These are phyloP conservation scores for Mamestra brassicae DNA, from an alignment of 2,888 invertebrate species.

Conservation along the genomic window DNA sequence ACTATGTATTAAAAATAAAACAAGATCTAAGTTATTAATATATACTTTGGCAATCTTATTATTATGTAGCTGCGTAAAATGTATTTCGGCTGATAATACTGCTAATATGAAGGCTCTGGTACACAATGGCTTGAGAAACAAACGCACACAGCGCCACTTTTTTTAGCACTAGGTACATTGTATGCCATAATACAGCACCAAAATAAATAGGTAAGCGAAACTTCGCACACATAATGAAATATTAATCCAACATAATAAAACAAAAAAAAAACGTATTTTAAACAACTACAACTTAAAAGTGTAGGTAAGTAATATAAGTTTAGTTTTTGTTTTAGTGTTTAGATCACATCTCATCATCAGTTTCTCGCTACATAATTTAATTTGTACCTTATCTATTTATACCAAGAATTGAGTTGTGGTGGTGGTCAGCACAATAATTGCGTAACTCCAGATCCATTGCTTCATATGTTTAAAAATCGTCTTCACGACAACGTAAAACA, in stretches of 20 bases:
- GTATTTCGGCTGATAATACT: conserved; percentile 55
- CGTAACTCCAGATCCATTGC: no score
- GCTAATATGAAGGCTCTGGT: conserved; percentile 26
- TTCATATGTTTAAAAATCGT: no score
- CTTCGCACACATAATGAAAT: no score
- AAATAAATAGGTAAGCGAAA: no score
- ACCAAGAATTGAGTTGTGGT: not conserved
- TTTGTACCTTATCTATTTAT: not conserved
- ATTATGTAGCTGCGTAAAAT: conserved; percentile 33
- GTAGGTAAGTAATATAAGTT: no score
- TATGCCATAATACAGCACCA: not conserved
- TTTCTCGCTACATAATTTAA: not conserved
- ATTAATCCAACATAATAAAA: no score
- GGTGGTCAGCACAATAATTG: no score
- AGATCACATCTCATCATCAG: no score
- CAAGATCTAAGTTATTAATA: conserved; percentile 45
- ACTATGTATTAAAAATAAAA: conserved; percentile 38
- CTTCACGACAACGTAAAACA: not conserved
- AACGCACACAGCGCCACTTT: not conserved
- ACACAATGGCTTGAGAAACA: conserved; percentile 17
- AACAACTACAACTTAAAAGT: no score
- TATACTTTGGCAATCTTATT: conserved; percentile 61
- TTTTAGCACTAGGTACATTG: no score
- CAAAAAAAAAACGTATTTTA: no score
- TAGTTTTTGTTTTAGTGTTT: no score